Base-by-base conservation (phyloP, 2,888 invertebrate species). In the Villa cingulata region DNA sequence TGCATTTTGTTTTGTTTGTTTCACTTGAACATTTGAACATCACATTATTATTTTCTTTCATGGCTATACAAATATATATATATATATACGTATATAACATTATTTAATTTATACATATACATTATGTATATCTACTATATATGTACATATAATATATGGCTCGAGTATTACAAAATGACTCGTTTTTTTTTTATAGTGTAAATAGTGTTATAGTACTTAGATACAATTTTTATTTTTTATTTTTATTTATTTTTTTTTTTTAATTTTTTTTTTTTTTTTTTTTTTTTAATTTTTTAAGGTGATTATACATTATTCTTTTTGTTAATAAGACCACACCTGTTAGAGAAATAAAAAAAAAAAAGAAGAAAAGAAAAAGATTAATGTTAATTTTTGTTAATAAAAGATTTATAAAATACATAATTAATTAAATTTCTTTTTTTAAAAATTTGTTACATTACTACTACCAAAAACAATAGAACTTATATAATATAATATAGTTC, bases 241-340 rank as follows among this genome's bases (percentile, higher is more conserved):
- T 27, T 27, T 27, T 9, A 27, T 17, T 18, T 10, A 7, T 39
- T 45, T 45, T 39, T 40, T 32, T 45, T 17, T 34, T 18, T 29
- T 42, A 17, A 16, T 16, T 43, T 43, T 14, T 36, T 43, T 43
- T 15, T 27, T 17, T n/a, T n/a, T 27, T 27, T 27, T 27, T 41
- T 17, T 12, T 37, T 37, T 37, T 37, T 37, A 52, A 43, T 48
- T 55, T 48, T 55, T 54, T 37, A 48, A 46, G 54, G 45, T 43
- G 48, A 43, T 50, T 51, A 54, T 44, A 47, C 53, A 50, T 53
- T 51, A 52, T 49, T 43, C 45, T 43, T 46, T 63, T 68, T 68
- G 68, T 68, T 68, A 68, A 66, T 68, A 68, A 62, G 62, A 66
- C 68, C 68, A 68, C 62, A 66, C 68, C 68, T 68, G 68, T 66